Conservation (phyloP, 1,140 invertebrate genomes). For the Lepidurus arcticus region DNA sequence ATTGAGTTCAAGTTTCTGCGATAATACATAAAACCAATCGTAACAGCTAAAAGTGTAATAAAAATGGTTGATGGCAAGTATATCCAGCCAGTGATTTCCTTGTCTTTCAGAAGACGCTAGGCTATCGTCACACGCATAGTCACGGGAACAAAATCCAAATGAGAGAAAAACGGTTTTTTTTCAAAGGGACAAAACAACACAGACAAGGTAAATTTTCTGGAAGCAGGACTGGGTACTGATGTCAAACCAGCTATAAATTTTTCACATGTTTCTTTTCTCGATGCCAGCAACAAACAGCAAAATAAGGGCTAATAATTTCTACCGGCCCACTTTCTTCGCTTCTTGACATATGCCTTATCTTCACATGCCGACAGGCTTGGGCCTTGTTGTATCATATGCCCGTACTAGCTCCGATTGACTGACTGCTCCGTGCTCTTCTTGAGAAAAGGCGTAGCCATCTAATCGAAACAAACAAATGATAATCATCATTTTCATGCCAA, state of each 20-base stretch:
- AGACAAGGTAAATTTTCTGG: neutral
- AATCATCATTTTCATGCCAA: constrained; percentile 33
- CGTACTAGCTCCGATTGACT: constrained; percentile 86
- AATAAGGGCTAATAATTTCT: neutral
- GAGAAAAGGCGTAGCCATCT: constrained; percentile 98
- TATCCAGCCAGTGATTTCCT: neutral
- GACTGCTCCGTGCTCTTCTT: constrained; percentile 94
- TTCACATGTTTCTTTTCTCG: neutral
- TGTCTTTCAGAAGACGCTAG: neutral
- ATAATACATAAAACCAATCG: neutral
- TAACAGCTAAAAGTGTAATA: constrained; percentile 6
- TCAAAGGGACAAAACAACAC: neutral
- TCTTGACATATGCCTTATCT: neutral
- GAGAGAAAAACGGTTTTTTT: neutral
- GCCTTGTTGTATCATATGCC: constrained; percentile 84
- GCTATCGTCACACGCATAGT: neutral
- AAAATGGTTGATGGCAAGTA: neutral
- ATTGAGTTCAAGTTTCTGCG: neutral
- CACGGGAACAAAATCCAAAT: neutral
- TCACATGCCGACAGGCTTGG: constrained; percentile 54
- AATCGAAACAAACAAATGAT: constrained; percentile 39
- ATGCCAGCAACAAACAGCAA: neutral
- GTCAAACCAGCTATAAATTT: neutral
- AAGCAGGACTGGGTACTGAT: neutral
- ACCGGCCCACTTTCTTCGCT: neutral